These are phyloP conservation scores for Chrysomela aeneicollis DNA, from an alignment of 2,888 invertebrate species.

Conservation along the genomic window DNA sequence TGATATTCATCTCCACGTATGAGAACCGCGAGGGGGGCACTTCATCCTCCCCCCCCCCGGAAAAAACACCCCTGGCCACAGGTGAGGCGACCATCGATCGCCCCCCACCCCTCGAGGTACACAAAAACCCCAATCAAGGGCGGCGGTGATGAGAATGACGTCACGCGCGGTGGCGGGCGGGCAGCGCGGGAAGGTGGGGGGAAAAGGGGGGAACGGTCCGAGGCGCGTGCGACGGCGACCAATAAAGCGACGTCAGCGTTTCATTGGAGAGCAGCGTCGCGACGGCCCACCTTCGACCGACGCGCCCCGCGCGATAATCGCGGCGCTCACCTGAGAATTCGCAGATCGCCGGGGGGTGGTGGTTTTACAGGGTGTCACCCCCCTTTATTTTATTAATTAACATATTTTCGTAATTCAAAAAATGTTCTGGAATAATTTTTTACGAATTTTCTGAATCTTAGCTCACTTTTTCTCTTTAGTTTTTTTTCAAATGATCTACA, in stretches of 20 bases:
- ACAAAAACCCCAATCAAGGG: slow-evolving; percentile 18
- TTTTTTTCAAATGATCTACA: too few species aligned
- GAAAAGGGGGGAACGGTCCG: slow-evolving; percentile 40
- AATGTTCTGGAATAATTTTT: too few species aligned
- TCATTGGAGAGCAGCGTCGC: slow-evolving; percentile 59
- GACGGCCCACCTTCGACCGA: slow-evolving; percentile 53
- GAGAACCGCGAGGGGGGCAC: too few species aligned
- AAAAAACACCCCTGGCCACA: neutral
- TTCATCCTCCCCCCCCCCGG: too few species aligned
- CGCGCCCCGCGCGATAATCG: slow-evolving; percentile 53
- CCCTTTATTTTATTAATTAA: too few species aligned
- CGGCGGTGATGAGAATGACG: slow-evolving; percentile 54
- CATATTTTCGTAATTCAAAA: too few species aligned
- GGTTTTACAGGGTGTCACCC: neutral
- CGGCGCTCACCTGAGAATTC: slow-evolving; percentile 43
- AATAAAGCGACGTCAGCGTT: slow-evolving; percentile 55
- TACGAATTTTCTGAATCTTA: too few species aligned
- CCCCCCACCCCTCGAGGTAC: neutral
- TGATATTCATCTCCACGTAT: too few species aligned
- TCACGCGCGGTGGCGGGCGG: slow-evolving; percentile 47
- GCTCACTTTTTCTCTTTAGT: too few species aligned
- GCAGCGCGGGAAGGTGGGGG: slow-evolving; percentile 57
- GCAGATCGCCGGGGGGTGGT: neutral
- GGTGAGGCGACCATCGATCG: neutral
- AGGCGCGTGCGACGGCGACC: slow-evolving; percentile 56